Percentiles rank a stretch among this genome's conserved stretches.
These are phyloP conservation scores for Pampus argenteus DNA, from an alignment of 2,797 vertebrate genomes.

Conservation along the genomic window DNA sequence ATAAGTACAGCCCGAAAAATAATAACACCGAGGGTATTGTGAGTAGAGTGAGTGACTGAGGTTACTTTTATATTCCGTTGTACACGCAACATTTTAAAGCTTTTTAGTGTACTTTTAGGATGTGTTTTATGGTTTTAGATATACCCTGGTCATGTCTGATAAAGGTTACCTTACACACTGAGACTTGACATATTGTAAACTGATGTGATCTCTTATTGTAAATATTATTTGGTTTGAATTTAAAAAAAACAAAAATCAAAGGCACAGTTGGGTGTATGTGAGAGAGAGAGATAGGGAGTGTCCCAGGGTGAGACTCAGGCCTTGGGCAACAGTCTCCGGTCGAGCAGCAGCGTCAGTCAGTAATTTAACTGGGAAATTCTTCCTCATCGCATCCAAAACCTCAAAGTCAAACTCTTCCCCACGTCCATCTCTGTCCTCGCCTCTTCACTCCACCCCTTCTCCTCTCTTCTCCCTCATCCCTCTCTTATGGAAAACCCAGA, in stretches of 20 bases:
- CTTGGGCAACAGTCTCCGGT: conserved; percentile 77
- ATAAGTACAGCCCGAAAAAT: conserved; percentile 35
- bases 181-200: not conserved
- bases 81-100: conserved; percentile 23
- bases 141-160: not conserved
- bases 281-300: conserved; percentile 68
- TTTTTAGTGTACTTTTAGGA: conserved; percentile 29
- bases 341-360: conserved; percentile 77
- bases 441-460: conserved; percentile 64
- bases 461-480: conserved; percentile 49
- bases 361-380: conserved; percentile 84
- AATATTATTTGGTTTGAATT: conserved; percentile 26
- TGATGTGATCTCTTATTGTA: conserved; percentile 4
- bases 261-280: conserved; percentile 6
- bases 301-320: conserved; percentile 69
- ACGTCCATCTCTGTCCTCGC: conserved; percentile 67
- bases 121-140: conserved; percentile 37
- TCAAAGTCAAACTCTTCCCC: conserved; percentile 78
- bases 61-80: conserved; percentile 47
- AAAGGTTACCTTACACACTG: not conserved
- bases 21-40: conserved; percentile 63
- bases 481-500: conserved; percentile 75
- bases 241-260: not conserved
- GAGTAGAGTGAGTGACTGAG: conserved; percentile 45
- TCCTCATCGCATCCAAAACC: conserved; percentile 80